A percentile compares a stretch with the other conserved stretches of the same genome.
These are phyloP conservation scores for Botia kubotai DNA, from an alignment of 2,797 vertebrate species.

Conservation along the genomic window DNA sequence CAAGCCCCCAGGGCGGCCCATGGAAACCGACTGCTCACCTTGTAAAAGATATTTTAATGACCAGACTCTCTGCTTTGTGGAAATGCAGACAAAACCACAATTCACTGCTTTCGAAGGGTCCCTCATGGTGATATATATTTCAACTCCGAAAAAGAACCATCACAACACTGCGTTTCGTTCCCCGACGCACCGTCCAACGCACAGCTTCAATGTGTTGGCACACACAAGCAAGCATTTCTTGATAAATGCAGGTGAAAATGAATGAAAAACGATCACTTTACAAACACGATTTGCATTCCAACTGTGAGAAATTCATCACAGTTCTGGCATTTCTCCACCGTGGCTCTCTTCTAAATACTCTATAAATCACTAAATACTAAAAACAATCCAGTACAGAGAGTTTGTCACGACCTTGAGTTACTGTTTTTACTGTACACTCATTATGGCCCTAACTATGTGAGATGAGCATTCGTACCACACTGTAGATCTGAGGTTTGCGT, in stretches of 20 bases:
- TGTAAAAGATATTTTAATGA: constrained; percentile 50
- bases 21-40: constrained; percentile 28
- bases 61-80: constrained; percentile 16
- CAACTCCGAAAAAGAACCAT: not conserved
- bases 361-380: constrained; percentile 19
- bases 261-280: not conserved
- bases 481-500: constrained; percentile 89
- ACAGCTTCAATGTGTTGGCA: not conserved
- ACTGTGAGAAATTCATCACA: not conserved
- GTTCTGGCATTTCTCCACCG: not conserved
- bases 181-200: not conserved
- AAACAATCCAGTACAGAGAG: constrained; percentile 12
- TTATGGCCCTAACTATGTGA: not conserved
- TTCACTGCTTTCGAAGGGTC: constrained; percentile 29
- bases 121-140: constrained; percentile 19
- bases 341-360: constrained; percentile 13
- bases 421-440: not conserved
- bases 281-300: constrained; percentile 3
- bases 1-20: constrained; percentile 22
- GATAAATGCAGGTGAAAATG: not conserved
- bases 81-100: constrained; percentile 41
- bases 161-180: not conserved
- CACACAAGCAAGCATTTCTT: not conserved
- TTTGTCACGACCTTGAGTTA: constrained; percentile 4
- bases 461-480: constrained; percentile 81